Evolutionary conservation across 2,888 invertebrate species (phyloP).

Genomic region (Horisme vitalbata): DNA sequence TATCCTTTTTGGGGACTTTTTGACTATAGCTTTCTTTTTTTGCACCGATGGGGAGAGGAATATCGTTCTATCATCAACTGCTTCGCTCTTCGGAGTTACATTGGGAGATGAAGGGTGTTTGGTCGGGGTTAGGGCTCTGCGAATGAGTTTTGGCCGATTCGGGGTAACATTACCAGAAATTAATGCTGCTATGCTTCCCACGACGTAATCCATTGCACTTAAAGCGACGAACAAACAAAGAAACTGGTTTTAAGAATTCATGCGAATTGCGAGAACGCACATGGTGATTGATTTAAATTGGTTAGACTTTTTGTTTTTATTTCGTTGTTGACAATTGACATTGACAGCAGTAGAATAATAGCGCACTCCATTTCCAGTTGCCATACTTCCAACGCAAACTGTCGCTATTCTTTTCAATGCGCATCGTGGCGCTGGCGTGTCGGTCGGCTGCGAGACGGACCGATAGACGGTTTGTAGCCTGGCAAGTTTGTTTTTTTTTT

Average conservation of each 20-base stretch:
- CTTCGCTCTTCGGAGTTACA: conserved; percentile 73
- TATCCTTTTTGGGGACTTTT: conserved; percentile 76
- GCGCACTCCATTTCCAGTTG: neutral
- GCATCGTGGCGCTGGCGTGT: no score
- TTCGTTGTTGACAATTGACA: conserved; percentile 4
- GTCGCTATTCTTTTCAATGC: no score
- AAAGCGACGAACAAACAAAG: conserved; percentile 16
- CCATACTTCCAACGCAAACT: no score
- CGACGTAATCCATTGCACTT: conserved; percentile 72
- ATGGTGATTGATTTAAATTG: conserved; percentile 47
- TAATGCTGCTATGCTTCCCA: conserved; percentile 83
- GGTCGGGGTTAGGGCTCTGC: conserved; percentile 68
- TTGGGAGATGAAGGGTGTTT: conserved; percentile 73
- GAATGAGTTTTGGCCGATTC: conserved; percentile 72
- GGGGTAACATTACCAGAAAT: conserved; percentile 82
- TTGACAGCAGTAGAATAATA: neutral
- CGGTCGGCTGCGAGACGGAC: no score
- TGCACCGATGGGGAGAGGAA: conserved; percentile 71
- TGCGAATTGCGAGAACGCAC: conserved; percentile 37
- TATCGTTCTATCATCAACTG: conserved; percentile 67
- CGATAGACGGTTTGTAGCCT: no score
- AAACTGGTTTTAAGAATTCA: conserved; percentile 20
- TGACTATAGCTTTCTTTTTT: conserved; percentile 73
- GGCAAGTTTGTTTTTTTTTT: no score
- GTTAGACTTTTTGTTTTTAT: conserved; percentile 34